Conservation (phyloP, 2,113 vertebrate genomes). For the Natator depressus region DNA sequence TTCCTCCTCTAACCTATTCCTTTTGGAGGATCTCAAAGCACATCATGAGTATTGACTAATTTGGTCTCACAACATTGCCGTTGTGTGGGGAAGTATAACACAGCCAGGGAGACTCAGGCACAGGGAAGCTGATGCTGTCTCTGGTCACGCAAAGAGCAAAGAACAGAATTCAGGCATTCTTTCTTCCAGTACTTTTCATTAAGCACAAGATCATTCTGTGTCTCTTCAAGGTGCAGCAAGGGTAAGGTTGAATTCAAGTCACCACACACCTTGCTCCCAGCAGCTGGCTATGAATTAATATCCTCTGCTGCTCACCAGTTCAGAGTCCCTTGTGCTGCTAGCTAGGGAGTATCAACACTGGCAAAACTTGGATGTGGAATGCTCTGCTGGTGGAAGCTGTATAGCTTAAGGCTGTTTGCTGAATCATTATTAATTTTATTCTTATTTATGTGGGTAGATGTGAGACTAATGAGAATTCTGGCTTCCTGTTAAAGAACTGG, state of each 20-base stretch:
- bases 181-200: neutral
- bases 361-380: no score
- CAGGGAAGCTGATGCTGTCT: neutral
- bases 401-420: no score
- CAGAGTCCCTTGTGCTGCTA: no score
- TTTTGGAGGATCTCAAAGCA: neutral
- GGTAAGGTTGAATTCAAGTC: no score
- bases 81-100: neutral
- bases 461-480: neutral
- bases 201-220: neutral
- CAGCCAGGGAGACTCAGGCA: neutral
- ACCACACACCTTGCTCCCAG: no score
- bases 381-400: no score
- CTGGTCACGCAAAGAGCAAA: neutral
- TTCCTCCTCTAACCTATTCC: neutral
- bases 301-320: no score
- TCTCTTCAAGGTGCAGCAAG: no score
- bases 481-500: neutral
- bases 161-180: neutral
- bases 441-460: neutral
- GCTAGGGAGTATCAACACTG: no score
- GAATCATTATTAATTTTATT: neutral
- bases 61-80: neutral
- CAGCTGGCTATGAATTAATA: no score
- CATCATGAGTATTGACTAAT: neutral